phyloP scores from a whole-genome alignment of 2,113 vertebrate species.

The Polypterus senegalus region DNA sequence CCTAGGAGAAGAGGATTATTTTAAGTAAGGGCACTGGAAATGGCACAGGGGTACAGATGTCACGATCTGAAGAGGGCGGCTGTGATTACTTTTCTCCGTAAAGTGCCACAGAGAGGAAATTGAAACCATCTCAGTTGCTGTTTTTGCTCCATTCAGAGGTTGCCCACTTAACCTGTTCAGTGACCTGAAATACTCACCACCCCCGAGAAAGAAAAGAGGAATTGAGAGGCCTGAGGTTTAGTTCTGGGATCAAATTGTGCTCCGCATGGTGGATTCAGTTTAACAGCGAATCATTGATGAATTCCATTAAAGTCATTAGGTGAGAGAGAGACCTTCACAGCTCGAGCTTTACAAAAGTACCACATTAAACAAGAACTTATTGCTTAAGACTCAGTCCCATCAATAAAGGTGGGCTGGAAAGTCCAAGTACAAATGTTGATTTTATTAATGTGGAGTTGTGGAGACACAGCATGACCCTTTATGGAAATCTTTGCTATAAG shows the following conservation, averaged over 20 bases:
- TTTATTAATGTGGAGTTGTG: too few relatives aligned
- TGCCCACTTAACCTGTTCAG: conserved; percentile 36
- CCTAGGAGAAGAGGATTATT: background rate
- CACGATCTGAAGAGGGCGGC: background rate
- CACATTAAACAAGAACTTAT: too few relatives aligned
- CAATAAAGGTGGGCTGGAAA: too few relatives aligned
- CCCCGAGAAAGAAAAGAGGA: conserved; percentile 17
- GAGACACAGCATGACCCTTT: too few relatives aligned
- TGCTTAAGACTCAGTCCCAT: too few relatives aligned
- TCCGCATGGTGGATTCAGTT: conserved; percentile 1
- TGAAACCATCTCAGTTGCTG: conserved; percentile 19
- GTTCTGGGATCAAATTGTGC: conserved; percentile 15
- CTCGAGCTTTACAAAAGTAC: too few relatives aligned
- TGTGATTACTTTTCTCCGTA: conserved; percentile 10
- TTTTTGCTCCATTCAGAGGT: conserved; percentile 21
- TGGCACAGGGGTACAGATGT: conserved; percentile 3
- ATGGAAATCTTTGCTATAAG: too few relatives aligned
- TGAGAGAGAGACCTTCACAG: too few relatives aligned
- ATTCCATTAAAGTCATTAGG: background rate
- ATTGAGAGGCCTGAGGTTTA: conserved; percentile 26
- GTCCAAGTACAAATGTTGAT: too few relatives aligned
- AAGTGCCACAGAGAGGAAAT: conserved; percentile 17
- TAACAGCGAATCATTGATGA: background rate
- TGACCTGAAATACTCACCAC: conserved; percentile 34
- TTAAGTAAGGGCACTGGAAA: conserved; percentile 8